Conservation (phyloP, 2,888 invertebrate genomes). For the Limnephilus lunatus region DNA sequence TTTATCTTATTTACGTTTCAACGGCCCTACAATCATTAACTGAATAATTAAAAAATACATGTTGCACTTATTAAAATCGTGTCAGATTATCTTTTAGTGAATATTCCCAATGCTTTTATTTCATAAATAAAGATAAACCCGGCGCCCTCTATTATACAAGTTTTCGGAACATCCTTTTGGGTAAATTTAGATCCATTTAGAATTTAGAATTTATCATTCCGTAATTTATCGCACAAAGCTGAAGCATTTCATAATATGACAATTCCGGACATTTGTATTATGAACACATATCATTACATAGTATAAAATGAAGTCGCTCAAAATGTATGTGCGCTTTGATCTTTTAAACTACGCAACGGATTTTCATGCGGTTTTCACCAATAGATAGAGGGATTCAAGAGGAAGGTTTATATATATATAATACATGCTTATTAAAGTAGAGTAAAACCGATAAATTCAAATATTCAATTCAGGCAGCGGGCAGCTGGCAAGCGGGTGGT, state of each 20-base stretch:
- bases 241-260: neutral
- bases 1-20: neutral
- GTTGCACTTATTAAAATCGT: neutral
- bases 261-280: neutral
- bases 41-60: neutral
- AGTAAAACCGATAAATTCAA: too few relatives aligned
- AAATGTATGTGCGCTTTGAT: too few relatives aligned
- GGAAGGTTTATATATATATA: too few relatives aligned
- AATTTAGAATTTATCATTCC: neutral
- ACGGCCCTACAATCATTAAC: neutral
- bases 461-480: too few relatives aligned
- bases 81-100: neutral
- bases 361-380: too few relatives aligned
- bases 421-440: too few relatives aligned
- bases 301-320: too few relatives aligned
- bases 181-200: neutral
- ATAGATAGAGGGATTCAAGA: too few relatives aligned
- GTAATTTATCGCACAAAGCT: neutral
- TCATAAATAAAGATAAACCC: neutral
- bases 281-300: too few relatives aligned
- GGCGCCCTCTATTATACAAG: neutral
- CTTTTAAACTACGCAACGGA: too few relatives aligned
- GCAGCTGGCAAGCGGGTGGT: too few relatives aligned
- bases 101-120: neutral
- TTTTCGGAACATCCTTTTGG: neutral